A percentile compares a stretch with the other conserved stretches of the same genome.
These are phyloP conservation scores for Hemitrygon akajei DNA, from an alignment of 2,797 vertebrate species.

Conservation along the genomic window DNA sequence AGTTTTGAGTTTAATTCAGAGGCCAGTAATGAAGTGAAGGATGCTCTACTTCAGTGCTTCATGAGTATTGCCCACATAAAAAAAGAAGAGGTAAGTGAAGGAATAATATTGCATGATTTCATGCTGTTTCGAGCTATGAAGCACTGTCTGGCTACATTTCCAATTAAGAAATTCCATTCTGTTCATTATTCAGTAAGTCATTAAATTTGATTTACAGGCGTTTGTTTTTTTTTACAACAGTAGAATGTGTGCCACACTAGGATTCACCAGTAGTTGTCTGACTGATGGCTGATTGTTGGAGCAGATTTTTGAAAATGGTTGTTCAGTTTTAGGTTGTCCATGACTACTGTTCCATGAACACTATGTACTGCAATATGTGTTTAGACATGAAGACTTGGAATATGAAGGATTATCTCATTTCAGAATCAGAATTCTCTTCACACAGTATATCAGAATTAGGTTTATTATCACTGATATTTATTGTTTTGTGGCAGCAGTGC, in stretches of 20 bases:
- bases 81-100: constrained; percentile 72
- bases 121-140: background rate
- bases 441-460: no score
- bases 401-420: background rate
- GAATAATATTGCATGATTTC: background rate
- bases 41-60: constrained; percentile 79
- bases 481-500: no score
- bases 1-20: constrained; percentile 72
- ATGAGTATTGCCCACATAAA: constrained; percentile 63
- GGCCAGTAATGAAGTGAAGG: constrained; percentile 68
- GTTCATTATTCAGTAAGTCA: background rate
- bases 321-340: background rate
- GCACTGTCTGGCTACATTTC: background rate
- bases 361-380: background rate
- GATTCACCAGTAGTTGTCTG: background rate
- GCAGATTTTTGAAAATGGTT: background rate
- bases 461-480: no score
- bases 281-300: background rate
- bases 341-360: background rate
- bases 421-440: no score
- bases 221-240: background rate
- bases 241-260: background rate
- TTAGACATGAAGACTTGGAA: background rate
- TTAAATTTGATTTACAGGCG: background rate
- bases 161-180: background rate